Evolutionary conservation across 2,797 vertebrate species (phyloP).

Genomic region (Leucoraja ocellata): DNA sequence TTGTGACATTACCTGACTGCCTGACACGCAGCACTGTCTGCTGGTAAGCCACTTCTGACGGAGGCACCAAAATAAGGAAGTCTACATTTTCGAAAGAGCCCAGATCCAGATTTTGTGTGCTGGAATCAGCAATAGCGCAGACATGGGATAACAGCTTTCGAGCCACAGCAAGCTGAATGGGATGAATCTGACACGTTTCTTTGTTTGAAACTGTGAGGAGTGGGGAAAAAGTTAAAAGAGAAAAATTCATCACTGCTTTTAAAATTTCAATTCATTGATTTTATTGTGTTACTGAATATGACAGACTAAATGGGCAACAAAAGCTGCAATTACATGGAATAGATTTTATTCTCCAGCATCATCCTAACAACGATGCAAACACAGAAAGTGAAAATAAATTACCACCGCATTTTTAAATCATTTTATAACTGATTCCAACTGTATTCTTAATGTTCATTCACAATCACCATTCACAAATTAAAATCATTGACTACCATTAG

Average conservation of each 20-base stretch:
- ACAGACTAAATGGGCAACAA: not conserved
- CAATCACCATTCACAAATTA: not conserved
- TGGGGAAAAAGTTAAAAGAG: not conserved
- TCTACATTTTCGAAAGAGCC: slow-evolving; percentile 92
- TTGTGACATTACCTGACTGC: slow-evolving; percentile 72
- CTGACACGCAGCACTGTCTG: slow-evolving; percentile 84
- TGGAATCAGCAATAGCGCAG: slow-evolving; percentile 94
- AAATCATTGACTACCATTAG: not conserved
- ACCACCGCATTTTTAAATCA: not conserved
- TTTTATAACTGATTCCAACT: not conserved
- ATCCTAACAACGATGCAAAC: not conserved
- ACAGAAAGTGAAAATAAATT: not conserved
- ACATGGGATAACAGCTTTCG: slow-evolving; percentile 92
- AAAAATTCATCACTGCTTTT: not conserved
- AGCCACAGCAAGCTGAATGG: slow-evolving; percentile 88
- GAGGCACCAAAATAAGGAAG: slow-evolving; percentile 90
- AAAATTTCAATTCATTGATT: not conserved
- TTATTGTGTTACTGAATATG: not conserved
- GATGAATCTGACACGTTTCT: slow-evolving; percentile 70
- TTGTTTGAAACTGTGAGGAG: slow-evolving; percentile 63
- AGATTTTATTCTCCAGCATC: not conserved
- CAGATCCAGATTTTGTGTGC: slow-evolving; percentile 91
- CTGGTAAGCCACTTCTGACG: slow-evolving; percentile 89
- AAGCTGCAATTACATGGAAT: not conserved
- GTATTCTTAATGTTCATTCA: not conserved